phyloP scores from a whole-genome alignment of 2,797 vertebrate genomes.

The Coracias cyanogaster region DNA sequence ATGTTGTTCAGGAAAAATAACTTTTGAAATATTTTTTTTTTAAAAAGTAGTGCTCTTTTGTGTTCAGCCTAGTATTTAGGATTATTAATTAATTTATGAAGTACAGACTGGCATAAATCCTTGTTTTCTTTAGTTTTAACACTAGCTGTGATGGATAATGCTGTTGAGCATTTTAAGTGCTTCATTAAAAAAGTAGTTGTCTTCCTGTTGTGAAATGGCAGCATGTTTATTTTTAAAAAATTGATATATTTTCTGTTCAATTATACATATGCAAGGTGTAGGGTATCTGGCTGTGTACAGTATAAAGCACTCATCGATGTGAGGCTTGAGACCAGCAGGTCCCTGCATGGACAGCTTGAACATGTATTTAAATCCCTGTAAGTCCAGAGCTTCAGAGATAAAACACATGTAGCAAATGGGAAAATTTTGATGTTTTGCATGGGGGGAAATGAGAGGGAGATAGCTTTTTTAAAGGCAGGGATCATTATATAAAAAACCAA shows the following conservation, averaged over 20 bases:
- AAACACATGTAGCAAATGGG: background rate
- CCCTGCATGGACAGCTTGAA: background rate
- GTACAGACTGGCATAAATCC: background rate
- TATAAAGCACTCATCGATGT: background rate
- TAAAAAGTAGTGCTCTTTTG: background rate
- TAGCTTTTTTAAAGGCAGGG: background rate
- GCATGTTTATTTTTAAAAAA: constrained; percentile 21
- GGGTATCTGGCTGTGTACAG: background rate
- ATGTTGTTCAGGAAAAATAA: background rate
- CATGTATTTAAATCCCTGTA: background rate
- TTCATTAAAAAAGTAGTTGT: background rate
- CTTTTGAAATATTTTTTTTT: background rate
- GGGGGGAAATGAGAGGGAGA: background rate
- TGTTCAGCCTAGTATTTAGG: background rate
- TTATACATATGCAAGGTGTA: background rate
- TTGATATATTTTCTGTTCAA: constrained; percentile 20
- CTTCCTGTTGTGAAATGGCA: background rate
- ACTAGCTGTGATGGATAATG: background rate
- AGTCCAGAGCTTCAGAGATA: background rate
- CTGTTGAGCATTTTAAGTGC: constrained; percentile 2
- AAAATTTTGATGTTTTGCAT: background rate
- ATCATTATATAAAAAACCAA: background rate
- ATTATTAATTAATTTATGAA: background rate
- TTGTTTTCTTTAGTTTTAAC: background rate
- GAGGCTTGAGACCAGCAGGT: background rate